Percentiles rank a stretch among this genome's conserved stretches.
Evolutionary conservation across 2,113 vertebrate genomes (phyloP).

Genomic region (Tylochromis polylepis): DNA sequence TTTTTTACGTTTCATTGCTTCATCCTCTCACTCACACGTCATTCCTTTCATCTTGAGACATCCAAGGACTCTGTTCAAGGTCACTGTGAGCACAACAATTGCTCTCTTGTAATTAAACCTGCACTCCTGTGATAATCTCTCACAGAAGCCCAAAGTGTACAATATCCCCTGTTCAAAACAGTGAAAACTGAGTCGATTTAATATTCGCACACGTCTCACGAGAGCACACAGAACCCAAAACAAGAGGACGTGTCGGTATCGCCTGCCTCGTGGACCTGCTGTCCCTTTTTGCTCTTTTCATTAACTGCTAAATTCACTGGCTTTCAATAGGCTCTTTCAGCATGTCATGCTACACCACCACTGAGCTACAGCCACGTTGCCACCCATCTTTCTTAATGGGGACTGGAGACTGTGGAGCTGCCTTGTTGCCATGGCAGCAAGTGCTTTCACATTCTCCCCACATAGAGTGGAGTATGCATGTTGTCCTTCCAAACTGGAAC

Average conservation of each 20-base stretch:
- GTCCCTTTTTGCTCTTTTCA: conserved; percentile 38
- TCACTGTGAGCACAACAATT: conserved; percentile 12
- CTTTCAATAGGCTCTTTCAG: conserved; percentile 68
- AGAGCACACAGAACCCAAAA: background rate
- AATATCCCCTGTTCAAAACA: background rate
- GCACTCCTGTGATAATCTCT: background rate
- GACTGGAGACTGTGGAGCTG: conserved; percentile 68
- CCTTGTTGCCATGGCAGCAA: conserved; percentile 76
- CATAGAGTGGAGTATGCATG: conserved; percentile 59
- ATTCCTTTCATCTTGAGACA: background rate
- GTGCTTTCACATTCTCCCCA: conserved; percentile 72
- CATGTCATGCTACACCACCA: conserved; percentile 64
- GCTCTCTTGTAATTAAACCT: background rate
- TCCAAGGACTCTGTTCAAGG: conserved; percentile 9
- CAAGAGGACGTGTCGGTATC: conserved; percentile 24
- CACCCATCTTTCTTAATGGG: conserved; percentile 71
- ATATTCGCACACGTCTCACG: background rate
- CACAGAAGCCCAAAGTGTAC: background rate
- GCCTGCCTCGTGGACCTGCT: conserved; percentile 33
- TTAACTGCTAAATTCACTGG: conserved; percentile 50
- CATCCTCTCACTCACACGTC: background rate
- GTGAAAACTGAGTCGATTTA: background rate
- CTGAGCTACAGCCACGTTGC: conserved; percentile 57
- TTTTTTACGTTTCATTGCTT: background rate
- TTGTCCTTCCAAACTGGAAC: conserved; percentile 37